phyloP scores from a whole-genome alignment of 2,888 invertebrate species.

The Minunthozetes semirufus region DNA sequence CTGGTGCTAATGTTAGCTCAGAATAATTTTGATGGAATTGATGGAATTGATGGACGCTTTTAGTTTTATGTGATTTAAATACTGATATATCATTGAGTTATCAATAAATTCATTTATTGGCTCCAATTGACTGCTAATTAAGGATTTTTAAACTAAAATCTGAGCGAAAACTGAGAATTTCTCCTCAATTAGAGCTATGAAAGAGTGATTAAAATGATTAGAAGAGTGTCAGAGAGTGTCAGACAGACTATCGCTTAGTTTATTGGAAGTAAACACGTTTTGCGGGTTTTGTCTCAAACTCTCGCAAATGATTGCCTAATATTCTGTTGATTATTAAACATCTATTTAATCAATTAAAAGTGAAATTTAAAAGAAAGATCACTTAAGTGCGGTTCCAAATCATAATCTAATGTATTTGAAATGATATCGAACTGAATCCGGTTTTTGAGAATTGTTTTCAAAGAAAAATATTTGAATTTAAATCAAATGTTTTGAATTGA shows the following conservation, averaged over 20 bases:
- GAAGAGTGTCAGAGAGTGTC: neutral
- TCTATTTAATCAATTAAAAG: neutral
- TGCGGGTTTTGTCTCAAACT: neutral
- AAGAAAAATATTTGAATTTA: neutral
- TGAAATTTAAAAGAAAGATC: neutral
- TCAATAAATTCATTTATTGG: slow-evolving; percentile 2
- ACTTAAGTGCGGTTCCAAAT: neutral
- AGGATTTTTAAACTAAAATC: neutral
- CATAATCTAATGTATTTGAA: neutral
- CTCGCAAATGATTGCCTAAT: neutral
- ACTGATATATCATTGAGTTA: neutral
- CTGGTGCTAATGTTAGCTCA: no score
- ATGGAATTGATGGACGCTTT: no score
- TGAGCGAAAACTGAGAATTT: neutral
- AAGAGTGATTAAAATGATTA: neutral
- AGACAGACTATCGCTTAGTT: neutral
- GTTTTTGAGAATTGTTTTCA: neutral
- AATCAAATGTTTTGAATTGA: neutral
- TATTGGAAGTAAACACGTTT: neutral
- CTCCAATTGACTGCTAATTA: neutral
- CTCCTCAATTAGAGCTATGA: neutral
- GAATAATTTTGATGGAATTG: no score
- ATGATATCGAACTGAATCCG: neutral
- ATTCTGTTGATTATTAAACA: neutral
- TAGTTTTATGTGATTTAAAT: neutral